phyloP scores from a whole-genome alignment of 2,113 vertebrate genomes.

The Neolamprologus tretocephalus region DNA sequence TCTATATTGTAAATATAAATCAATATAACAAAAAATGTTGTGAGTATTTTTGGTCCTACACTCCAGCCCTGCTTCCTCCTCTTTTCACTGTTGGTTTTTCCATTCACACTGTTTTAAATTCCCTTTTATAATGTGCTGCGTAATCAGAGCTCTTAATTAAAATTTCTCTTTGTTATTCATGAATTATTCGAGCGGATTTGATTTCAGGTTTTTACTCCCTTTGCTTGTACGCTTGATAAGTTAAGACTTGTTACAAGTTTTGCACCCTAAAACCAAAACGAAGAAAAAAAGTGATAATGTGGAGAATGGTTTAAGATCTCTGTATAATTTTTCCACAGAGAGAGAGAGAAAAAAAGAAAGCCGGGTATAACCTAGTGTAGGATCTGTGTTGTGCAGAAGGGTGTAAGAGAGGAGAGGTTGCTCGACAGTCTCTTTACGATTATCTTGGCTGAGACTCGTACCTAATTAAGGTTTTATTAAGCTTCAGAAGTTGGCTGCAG shows the following conservation, averaged over 20 bases:
- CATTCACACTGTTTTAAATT: background rate
- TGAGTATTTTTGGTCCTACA: background rate
- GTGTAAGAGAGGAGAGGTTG: background rate
- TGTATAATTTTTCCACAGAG: slow-evolving; percentile 7
- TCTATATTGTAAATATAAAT: background rate
- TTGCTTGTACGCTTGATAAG: background rate
- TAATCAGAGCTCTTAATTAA: slow-evolving; percentile 10
- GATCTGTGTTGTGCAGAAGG: slow-evolving; percentile 1
- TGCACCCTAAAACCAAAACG: background rate
- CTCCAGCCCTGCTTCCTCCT: background rate
- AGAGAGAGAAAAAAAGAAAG: background rate
- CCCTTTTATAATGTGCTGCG: background rate
- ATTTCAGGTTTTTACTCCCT: background rate
- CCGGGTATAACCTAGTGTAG: background rate
- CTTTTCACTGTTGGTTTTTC: background rate
- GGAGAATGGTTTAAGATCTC: background rate
- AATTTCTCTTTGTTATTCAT: slow-evolving; percentile 38
- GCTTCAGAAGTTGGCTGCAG: slow-evolving; percentile 57
- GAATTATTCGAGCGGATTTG: background rate
- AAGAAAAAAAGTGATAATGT: background rate
- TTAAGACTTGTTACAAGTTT: background rate
- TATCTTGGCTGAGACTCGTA: slow-evolving; percentile 26
- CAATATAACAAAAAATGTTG: background rate
- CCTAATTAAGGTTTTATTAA: slow-evolving; percentile 69
- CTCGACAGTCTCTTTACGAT: slow-evolving; percentile 25